Evolutionary conservation across 2,797 vertebrate species (phyloP), one percentile per base, ranked within the genome.

Genomic region (Rhynchotus rufescens): DNA sequence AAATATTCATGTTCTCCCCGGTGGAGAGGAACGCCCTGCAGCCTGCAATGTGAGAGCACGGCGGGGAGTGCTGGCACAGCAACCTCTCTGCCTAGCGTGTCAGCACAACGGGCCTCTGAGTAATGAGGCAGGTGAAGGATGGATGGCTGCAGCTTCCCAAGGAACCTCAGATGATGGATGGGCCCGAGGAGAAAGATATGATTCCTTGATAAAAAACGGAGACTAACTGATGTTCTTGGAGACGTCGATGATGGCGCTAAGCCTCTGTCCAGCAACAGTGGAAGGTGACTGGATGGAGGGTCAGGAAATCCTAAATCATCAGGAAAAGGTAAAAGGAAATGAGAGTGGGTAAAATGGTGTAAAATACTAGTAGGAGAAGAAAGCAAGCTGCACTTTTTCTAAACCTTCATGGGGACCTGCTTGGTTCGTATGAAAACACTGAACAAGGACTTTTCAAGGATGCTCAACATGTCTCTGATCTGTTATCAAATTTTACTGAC

Each of bases 141-240:
- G 89, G 92, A 83, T 13, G 23, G 6, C 84, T 40, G 68, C 78
- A 10, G 78, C 88, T 85, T 56, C 76, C 30, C 54, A 20, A 11
- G 30, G 73, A 80, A 66, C 47, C 54, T 1, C 20, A 10, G n/a
- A 13, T 85, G 93, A 95, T 14, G 28, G 92, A 96, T 89, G 77
- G 82, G 28, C 81, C 73, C 0, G 0, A 44, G 32, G 76, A 80
- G 76, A 74, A 75, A 59, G 73, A 84, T 9, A 62, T 0, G 6
- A 59, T 73, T 30, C 79, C 56, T 62, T 85, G 93, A 90, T 94
- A 95, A 78, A 78, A 78, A 92, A 20, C 62, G 75, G 81, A 87
- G 82, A 56, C 66, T 94, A 95, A 96, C 80, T 59, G 82, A 95
- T 94, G 88, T 73, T 51, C 84, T 16, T 25, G 61, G 92, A 68